These are phyloP conservation scores for Neolamprologus cancellatus DNA, from an alignment of 2,113 vertebrate species.

Conservation along the genomic window DNA sequence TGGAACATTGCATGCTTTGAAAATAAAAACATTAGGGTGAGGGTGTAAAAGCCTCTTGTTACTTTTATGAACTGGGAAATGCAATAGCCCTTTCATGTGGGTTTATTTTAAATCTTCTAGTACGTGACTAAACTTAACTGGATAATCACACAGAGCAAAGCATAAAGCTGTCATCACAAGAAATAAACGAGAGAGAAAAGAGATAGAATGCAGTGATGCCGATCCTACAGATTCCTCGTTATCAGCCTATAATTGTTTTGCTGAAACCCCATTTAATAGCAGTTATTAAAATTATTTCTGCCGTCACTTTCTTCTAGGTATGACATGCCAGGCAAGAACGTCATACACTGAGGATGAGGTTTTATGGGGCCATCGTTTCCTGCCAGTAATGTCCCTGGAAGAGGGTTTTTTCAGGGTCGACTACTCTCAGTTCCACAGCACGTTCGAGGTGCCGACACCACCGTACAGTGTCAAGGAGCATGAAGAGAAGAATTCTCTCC, in stretches of 20 bases:
- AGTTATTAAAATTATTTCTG: neutral
- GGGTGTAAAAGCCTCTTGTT: neutral
- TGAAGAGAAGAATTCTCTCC: constrained; percentile 74
- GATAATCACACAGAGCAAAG: neutral
- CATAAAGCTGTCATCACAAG: neutral
- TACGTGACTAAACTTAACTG: neutral
- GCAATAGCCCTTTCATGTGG: neutral
- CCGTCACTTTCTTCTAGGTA: constrained; percentile 64
- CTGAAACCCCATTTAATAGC: neutral
- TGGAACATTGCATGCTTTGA: accelerated
- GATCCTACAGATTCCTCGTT: neutral
- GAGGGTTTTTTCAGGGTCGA: constrained; percentile 87
- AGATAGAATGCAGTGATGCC: neutral
- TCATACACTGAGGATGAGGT: constrained; percentile 89
- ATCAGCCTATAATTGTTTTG: neutral
- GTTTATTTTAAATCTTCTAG: constrained; percentile 3
- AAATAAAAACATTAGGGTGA: neutral
- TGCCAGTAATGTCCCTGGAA: constrained; percentile 87
- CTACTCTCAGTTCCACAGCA: constrained; percentile 87
- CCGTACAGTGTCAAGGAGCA: constrained; percentile 83
- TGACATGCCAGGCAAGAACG: constrained; percentile 87
- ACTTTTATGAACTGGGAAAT: neutral
- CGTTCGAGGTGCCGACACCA: constrained; percentile 83
- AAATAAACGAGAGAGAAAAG: neutral
- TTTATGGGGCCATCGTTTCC: constrained; percentile 86